phyloP scores from a whole-genome alignment of 2,797 vertebrate genomes.

The Lindbergichthys nudifrons region DNA sequence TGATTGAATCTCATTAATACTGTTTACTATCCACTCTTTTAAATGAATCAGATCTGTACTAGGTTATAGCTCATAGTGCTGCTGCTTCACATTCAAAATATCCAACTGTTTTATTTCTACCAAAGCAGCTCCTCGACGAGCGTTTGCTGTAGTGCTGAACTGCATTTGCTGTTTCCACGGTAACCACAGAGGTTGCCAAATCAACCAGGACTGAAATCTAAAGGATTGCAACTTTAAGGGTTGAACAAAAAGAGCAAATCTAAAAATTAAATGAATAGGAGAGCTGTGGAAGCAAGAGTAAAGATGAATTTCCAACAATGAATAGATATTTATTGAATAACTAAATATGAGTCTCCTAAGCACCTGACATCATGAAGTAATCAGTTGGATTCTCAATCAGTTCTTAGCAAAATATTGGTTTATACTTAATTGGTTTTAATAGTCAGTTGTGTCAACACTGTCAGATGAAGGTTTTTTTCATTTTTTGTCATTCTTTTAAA shows the following conservation, averaged over 20 bases:
- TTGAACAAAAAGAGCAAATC: conserved; percentile 3
- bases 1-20: background rate
- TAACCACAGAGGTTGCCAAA: background rate
- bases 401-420: too few species aligned
- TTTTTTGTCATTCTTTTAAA: too few species aligned
- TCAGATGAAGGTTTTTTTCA: too few species aligned
- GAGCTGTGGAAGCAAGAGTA: conserved; percentile 1
- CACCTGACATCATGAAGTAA: background rate
- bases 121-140: background rate
- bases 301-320: background rate
- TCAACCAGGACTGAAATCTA: background rate
- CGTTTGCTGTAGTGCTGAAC: conserved; percentile 1
- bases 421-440: too few species aligned
- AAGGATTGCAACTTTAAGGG: background rate
- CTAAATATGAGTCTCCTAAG: conserved; percentile 4
- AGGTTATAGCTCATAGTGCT: background rate
- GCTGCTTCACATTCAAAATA: conserved; percentile 6
- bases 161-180: conserved; percentile 8
- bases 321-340: background rate
- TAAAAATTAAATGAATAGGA: background rate
- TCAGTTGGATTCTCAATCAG: too few species aligned
- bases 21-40: conserved; percentile 6
- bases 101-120: background rate
- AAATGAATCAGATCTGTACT: background rate
- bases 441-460: too few species aligned